phyloP scores from a whole-genome alignment of 2,888 invertebrate species.

The Calephelis perditalis region DNA sequence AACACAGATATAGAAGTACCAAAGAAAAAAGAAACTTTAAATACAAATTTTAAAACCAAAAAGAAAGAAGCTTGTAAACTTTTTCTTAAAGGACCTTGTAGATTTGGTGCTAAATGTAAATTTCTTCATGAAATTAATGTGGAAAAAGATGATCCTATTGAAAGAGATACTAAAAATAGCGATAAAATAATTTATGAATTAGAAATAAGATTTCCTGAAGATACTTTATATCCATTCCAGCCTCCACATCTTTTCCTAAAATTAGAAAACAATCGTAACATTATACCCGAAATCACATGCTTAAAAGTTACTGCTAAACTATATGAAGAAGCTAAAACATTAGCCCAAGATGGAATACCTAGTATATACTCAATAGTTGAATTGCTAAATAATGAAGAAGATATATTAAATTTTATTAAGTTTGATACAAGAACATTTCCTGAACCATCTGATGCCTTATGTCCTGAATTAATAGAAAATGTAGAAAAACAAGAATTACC shows the following conservation, averaged over 20 bases:
- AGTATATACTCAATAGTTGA: conserved; percentile 85
- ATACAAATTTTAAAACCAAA: conserved; percentile 62
- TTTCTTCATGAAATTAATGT: conserved; percentile 82
- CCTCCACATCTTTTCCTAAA: conserved; percentile 84
- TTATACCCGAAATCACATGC: conserved; percentile 80
- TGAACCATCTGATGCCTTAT: conserved; percentile 75
- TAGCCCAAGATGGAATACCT: conserved; percentile 83
- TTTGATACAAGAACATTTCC: conserved; percentile 73
- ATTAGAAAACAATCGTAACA: conserved; percentile 73
- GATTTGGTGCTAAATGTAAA: conserved; percentile 85
- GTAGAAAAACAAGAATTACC: conserved; percentile 52
- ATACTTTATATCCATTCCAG: conserved; percentile 85
- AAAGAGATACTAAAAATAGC: conserved; percentile 42
- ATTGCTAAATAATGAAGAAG: conserved; percentile 82
- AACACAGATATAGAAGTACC: conserved; percentile 68
- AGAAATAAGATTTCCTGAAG: conserved; percentile 85
- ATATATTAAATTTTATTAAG: conserved; percentile 79
- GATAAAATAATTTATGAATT: conserved; percentile 78
- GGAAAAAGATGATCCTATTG: conserved; percentile 40
- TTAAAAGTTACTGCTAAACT: conserved; percentile 82
- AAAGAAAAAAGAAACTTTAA: conserved; percentile 58
- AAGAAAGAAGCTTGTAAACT: conserved; percentile 80
- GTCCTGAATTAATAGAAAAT: conserved; percentile 76
- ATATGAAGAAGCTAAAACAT: conserved; percentile 81
- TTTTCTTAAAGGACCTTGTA: conserved; percentile 82